Percentiles rank a stretch among this genome's conserved stretches.
Evolutionary conservation across 92 coral and sea anemone species (phyloP).

Genomic region (Chrysogorgia sp.): DNA sequence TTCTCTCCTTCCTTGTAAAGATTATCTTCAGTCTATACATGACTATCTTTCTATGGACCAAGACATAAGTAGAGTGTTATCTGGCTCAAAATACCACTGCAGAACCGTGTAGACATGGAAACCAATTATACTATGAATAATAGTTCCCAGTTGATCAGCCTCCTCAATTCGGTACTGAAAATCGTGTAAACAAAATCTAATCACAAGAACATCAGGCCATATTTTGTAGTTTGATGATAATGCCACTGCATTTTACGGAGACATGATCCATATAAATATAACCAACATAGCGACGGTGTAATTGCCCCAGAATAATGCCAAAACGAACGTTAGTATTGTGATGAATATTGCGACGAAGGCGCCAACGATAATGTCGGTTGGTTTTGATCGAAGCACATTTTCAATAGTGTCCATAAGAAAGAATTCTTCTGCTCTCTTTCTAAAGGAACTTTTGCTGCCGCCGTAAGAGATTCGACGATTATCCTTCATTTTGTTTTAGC

Average conservation of each 20-base stretch:
- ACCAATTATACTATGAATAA: no score
- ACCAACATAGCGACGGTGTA: constrained; percentile 82
- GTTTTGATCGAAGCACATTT: constrained; percentile 72
- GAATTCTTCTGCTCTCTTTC: constrained; percentile 64
- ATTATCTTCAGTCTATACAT: no score
- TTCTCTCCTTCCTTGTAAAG: no score
- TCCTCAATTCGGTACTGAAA: background rate
- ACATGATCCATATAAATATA: constrained; percentile 83
- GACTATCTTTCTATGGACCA: no score
- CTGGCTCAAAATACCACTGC: no score
- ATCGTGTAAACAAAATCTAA: background rate
- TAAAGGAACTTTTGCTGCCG: background rate
- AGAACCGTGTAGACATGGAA: no score
- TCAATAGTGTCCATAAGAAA: constrained; percentile 83
- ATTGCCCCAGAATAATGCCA: constrained; percentile 81
- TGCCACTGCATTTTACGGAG: constrained; percentile 1
- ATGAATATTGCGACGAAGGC: constrained; percentile 73
- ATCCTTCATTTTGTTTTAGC: constrained; percentile 25
- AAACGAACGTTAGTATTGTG: constrained; percentile 73
- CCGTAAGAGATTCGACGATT: constrained; percentile 15
- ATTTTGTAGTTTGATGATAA: background rate
- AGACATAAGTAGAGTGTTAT: no score
- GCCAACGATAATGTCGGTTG: constrained; percentile 69
- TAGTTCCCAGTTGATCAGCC: background rate
- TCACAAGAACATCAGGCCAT: background rate